Evolutionary conservation across 2,113 vertebrate genomes (phyloP), one percentile per base, ranked within the genome.

Genomic region (Lepus americanus): DNA sequence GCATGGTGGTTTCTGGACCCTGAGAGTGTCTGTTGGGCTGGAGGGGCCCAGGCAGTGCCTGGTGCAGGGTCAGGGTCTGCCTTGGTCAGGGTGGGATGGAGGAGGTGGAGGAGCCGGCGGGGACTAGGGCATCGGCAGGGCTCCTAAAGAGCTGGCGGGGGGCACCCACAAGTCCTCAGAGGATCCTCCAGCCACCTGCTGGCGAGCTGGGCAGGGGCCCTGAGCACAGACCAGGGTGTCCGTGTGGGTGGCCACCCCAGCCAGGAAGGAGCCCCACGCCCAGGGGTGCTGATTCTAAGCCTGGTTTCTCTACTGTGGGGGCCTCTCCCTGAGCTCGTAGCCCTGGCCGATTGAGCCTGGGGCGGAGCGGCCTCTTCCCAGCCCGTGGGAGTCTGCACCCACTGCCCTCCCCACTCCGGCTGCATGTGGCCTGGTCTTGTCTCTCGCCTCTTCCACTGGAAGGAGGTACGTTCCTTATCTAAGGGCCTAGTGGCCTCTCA

Each of bases 231-330:
- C 23, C 33, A 16, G 17, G 78, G 33, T 0, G 0, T 70, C 9
- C 1, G 0, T 2, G 12, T 22, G 49, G 69, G 53, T 6, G 17
- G 85, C 61, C 1, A 2, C 66, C 67, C 23, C 0, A 0, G 22
- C 82, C 61, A 2, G 27, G 63, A 87, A 19, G 67, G 59, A 29
- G 39, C 27, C 0, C 1, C 59, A 33, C 44, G 14, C 33, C 39
- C 23, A 53, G 31, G 49, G 36, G 8, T 66, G 20, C 79, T 22
- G 90, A 83, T 19, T 44, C 63, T 63, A 9, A 53, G 63, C 70
- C 29, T 51, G 44, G 64, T 3, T 16, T 70, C 25, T 63, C 29
- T 13, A 29, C 33, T 6, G 0, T 17, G 36, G 19, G 59, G 16
- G 20, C 11, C 13, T 79, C 29, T 33, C 51, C 78, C 13, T 22